Percentiles rank a stretch among this genome's conserved stretches.
Conservation (phyloP, 2,113 vertebrate species). For the Chrysochloris asiatica region DNA sequence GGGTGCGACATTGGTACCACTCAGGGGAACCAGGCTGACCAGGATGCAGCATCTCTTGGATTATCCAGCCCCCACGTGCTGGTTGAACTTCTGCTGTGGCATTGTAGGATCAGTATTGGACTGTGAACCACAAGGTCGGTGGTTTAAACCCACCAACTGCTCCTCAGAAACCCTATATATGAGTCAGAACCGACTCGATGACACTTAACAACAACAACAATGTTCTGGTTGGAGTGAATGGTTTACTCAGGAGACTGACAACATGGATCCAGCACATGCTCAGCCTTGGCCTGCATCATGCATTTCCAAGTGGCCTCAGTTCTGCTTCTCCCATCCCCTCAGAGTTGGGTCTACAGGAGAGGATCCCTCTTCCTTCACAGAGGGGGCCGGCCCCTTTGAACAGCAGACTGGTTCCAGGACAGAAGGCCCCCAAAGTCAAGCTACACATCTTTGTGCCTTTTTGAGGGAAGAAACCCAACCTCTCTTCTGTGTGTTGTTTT, state of each 20-base stretch:
- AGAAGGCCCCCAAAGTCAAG: background rate
- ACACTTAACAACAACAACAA: too few species aligned
- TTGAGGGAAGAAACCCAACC: background rate
- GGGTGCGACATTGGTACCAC: background rate
- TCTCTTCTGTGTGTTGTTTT: slow-evolving; percentile 46
- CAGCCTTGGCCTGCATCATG: background rate
- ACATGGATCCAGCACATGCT: background rate
- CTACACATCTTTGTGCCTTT: slow-evolving; percentile 66
- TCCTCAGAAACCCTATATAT: too few species aligned
- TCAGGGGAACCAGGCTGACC: background rate
- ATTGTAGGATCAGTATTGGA: too few species aligned
- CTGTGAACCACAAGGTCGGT: too few species aligned
- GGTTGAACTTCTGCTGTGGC: too few species aligned
- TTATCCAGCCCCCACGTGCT: background rate
- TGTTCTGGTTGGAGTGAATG: background rate
- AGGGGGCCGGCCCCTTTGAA: background rate
- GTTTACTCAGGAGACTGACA: background rate
- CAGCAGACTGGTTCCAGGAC: background rate
- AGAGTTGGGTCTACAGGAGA: background rate
- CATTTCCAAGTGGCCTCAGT: background rate
- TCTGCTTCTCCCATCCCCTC: background rate
- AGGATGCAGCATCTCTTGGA: background rate
- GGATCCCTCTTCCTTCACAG: background rate
- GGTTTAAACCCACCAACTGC: too few species aligned
- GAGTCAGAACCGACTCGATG: too few species aligned